Conservation (phyloP, 2,888 invertebrate species). For the Agrilus mali region DNA sequence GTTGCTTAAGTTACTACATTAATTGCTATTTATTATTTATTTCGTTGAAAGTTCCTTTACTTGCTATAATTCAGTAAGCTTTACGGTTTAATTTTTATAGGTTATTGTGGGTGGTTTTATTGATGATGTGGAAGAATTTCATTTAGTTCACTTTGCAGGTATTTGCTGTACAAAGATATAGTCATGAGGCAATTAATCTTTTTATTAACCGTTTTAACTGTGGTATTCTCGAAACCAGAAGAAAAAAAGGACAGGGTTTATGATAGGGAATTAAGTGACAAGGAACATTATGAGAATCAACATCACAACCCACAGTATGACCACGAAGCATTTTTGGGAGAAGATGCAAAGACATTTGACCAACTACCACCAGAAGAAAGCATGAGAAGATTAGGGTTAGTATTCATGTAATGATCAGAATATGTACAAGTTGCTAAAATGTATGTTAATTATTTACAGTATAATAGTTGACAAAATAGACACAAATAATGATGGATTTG, state of each 20-base stretch:
- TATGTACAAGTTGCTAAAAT: neutral
- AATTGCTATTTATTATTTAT: too few species aligned
- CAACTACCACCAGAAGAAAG: conserved; percentile 92
- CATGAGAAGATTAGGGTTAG: conserved; percentile 68
- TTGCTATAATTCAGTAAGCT: too few species aligned
- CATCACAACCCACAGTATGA: conserved; percentile 86
- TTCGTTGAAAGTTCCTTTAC: too few species aligned
- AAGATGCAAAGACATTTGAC: conserved; percentile 86
- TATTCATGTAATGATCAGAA: neutral
- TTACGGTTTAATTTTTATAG: too few species aligned
- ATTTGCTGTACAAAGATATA: too few species aligned
- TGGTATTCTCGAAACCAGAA: conserved; percentile 61
- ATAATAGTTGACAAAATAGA: conserved; percentile 92
- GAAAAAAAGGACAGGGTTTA: conserved; percentile 50
- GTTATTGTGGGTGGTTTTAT: neutral
- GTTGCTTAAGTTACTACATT: too few species aligned
- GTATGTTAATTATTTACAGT: conserved; percentile 34
- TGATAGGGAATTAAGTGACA: conserved; percentile 60
- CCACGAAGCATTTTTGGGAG: conserved; percentile 94
- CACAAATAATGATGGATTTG: conserved; percentile 65
- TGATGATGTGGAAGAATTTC: conserved; percentile 4
- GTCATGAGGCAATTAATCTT: conserved; percentile 8
- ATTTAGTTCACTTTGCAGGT: too few species aligned
- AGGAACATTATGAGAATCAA: conserved; percentile 67
- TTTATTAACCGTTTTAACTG: conserved; percentile 19